Evolutionary conservation across 2,888 invertebrate species (phyloP).

Genomic region (Andrena camellia): DNA sequence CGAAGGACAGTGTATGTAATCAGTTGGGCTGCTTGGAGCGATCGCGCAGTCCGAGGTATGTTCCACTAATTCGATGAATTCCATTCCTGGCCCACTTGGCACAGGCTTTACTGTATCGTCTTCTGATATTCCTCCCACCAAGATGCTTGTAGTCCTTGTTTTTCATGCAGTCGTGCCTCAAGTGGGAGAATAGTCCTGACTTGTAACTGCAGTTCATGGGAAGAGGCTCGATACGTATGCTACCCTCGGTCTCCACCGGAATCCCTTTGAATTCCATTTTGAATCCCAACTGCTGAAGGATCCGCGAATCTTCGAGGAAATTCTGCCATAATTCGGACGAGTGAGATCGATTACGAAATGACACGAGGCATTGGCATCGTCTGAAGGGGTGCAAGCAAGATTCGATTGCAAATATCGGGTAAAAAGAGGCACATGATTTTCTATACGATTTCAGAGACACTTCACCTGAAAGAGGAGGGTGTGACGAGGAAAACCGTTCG

Average conservation of each 20-base stretch:
- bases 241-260: slow-evolving; percentile 6
- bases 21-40: background rate
- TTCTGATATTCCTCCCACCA: background rate
- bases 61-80: slow-evolving; percentile 18
- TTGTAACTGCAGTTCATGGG: background rate
- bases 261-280: slow-evolving; percentile 42
- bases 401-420: background rate
- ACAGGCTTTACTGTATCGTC: background rate
- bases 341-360: background rate
- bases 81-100: slow-evolving; percentile 21
- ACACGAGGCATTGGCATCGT: background rate
- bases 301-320: slow-evolving; percentile 46
- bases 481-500: background rate
- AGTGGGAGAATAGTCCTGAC: slow-evolving; percentile 17
- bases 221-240: slow-evolving; percentile 32
- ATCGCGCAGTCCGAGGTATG: background rate
- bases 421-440: background rate
- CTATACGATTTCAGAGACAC: background rate
- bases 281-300: slow-evolving; percentile 18
- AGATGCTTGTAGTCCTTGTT: background rate
- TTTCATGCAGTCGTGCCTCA: background rate
- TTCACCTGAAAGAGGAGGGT: background rate
- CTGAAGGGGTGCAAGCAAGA: background rate
- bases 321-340: slow-evolving; percentile 9
- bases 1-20: background rate